Base-by-base conservation (phyloP, 37 sponge, comb jelly and placozoan species). In the Geodia barretti region DNA sequence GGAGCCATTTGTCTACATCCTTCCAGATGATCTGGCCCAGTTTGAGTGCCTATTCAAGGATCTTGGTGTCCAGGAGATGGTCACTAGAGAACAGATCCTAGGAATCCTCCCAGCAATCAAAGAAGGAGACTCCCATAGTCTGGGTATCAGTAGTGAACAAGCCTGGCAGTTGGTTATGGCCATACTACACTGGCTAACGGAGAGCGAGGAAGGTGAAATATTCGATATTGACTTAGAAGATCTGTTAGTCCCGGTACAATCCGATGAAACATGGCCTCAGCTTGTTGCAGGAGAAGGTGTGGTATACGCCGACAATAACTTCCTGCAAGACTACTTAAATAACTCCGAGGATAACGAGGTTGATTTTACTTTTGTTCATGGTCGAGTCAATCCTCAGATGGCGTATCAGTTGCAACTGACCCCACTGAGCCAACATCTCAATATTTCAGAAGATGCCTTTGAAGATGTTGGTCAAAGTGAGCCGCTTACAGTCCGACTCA, bases 401-500 rank as follows among this genome's bases (percentile, higher is more conserved):
- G 80, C 80, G 34, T 43, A 41, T 29, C 30, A 71, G 7, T 60
- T 88, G 25, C 68, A 78, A 35, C 35, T 75, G 64, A 47, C 43
- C 21, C 82, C 83, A 62, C 76, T 89, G 23, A 74, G 75, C 58
- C 39, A 79, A 33, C 58, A 78, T 20, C 29, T 84, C 75, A 73
- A 62, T 34, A 77, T 84, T 19, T 79, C 91, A 39, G 86, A 79
- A 60, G 77, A 79, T 42, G 62, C 62, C 28, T 80, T 85, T 85
- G 86, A 86, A 43, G 79, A 90, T 67, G 64, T 41, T 60, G 86
- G 91, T 35, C 90, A 77, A 41, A 64, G 78, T 28, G 91, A 90
- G 58, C 75, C 86, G 61, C 77, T 90, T 36, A 75, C 77, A 29
- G 34, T 35, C 23, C 64, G 91, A 65, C 77, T 90, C 28, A 85